Evolutionary conservation across 2,888 invertebrate species (phyloP).

Genomic region (Acrobasis consociella): DNA sequence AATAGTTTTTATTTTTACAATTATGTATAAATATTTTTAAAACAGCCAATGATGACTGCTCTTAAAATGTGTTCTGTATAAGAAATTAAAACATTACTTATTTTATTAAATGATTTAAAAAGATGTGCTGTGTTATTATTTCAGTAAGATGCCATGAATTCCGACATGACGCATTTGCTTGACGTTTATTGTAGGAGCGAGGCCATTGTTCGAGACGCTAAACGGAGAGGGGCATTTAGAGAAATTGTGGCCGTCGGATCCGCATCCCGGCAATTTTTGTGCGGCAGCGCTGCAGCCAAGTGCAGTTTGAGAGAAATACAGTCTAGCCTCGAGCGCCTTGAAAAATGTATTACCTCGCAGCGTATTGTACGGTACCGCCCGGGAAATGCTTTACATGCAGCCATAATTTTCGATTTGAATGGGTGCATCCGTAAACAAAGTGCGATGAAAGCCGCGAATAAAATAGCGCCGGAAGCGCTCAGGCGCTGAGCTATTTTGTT

Average conservation of each 20-base stretch:
- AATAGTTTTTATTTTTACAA: conserved; percentile 35
- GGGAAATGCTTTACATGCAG: conserved; percentile 48
- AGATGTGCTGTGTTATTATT: conserved; percentile 19
- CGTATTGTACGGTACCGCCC: conserved; percentile 49
- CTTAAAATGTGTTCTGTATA: conserved; percentile 76
- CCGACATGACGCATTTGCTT: conserved; percentile 23
- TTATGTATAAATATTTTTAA: conserved; percentile 43
- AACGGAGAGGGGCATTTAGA: conserved; percentile 35
- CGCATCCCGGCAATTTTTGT: conserved; percentile 35
- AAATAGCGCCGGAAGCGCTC: conserved; percentile 29
- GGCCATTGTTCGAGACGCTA: conserved; percentile 28
- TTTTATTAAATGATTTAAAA: conserved; percentile 81
- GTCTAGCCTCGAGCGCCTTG: conserved; percentile 49
- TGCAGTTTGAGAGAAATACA: conserved; percentile 54
- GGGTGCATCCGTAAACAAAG: conserved; percentile 45
- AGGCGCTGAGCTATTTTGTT: conserved; percentile 16
- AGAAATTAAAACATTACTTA: conserved; percentile 79
- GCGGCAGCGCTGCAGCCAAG: conserved; percentile 41
- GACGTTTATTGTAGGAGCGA: conserved; percentile 25
- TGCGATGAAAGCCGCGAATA: conserved; percentile 36
- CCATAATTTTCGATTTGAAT: conserved; percentile 53
- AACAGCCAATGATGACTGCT: conserved; percentile 72
- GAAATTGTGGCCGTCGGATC: conserved; percentile 37
- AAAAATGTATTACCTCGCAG: conserved; percentile 54
- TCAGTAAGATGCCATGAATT: conserved; percentile 14